phyloP scores from a whole-genome alignment of 2,113 vertebrate species.

The Centropristis striata region DNA sequence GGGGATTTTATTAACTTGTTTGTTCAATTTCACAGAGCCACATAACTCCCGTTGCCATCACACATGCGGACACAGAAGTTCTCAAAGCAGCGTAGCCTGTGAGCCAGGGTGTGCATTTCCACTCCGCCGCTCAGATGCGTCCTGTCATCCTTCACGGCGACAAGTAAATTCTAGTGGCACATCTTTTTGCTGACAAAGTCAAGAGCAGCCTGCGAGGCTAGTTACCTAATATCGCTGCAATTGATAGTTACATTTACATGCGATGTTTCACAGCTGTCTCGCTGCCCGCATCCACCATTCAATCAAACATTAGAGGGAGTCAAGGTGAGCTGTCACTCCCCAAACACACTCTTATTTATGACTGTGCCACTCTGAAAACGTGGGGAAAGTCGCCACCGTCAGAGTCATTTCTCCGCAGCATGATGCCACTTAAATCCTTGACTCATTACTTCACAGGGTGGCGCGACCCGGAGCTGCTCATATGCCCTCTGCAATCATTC shows the following conservation, averaged over 20 bases:
- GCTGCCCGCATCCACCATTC: background rate
- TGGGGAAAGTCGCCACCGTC: conserved; percentile 35
- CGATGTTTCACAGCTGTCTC: conserved; percentile 44
- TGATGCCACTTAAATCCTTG: conserved; percentile 33
- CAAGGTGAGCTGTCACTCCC: conserved; percentile 52
- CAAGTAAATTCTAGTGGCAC: conserved; percentile 35
- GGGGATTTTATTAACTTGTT: conserved; percentile 79
- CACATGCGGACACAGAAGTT: conserved; percentile 31
- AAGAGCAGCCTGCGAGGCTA: conserved; percentile 34
- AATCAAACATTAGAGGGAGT: conserved; percentile 49
- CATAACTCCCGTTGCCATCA: conserved; percentile 72
- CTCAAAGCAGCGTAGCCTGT: conserved; percentile 31
- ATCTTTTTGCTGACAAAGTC: conserved; percentile 62
- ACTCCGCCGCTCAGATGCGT: conserved; percentile 57
- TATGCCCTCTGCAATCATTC: conserved; percentile 45
- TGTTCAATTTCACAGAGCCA: conserved; percentile 78
- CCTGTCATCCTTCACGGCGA: conserved; percentile 54
- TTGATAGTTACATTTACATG: conserved; percentile 64
- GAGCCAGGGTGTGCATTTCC: conserved; percentile 57
- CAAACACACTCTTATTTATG: conserved; percentile 55
- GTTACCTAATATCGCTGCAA: conserved; percentile 66
- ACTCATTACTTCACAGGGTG: conserved; percentile 36
- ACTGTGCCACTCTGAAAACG: conserved; percentile 36
- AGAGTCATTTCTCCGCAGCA: conserved; percentile 22
- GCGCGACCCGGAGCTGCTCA: conserved; percentile 16